phyloP scores from a whole-genome alignment of 1,140 invertebrate species.

The Neodiprion virginianus region DNA sequence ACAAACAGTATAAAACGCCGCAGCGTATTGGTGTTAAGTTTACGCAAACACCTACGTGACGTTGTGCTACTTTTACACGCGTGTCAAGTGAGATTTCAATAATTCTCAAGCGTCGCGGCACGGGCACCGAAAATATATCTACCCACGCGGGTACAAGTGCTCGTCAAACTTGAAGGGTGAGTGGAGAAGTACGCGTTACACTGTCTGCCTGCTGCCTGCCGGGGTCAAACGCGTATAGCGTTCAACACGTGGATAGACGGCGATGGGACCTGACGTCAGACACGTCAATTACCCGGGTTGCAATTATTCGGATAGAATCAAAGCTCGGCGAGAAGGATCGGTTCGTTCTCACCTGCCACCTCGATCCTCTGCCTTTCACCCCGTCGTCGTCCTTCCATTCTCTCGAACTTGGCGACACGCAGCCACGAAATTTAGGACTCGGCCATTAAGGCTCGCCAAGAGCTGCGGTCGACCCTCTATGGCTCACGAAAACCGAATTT shows the following conservation, averaged over 20 bases:
- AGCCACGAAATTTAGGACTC: too few relatives aligned
- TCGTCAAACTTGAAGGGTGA: neutral
- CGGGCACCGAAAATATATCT: neutral
- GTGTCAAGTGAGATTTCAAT: conserved; percentile 1
- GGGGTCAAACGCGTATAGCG: neutral
- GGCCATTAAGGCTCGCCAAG: too few relatives aligned
- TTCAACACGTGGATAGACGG: neutral
- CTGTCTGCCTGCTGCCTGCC: neutral
- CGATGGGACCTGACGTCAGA: neutral
- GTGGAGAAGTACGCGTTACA: neutral
- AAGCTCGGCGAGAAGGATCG: neutral
- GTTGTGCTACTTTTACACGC: neutral
- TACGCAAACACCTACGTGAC: too few relatives aligned
- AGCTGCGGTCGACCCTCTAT: too few relatives aligned
- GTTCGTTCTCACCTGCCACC: too few relatives aligned
- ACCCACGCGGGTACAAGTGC: neutral
- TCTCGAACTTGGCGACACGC: too few relatives aligned
- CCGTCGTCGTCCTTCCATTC: neutral
- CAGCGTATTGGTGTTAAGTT: too few relatives aligned
- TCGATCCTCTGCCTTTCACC: neutral
- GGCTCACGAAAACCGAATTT: too few relatives aligned
- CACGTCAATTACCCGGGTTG: neutral
- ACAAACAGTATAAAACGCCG: too few relatives aligned
- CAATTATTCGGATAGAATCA: neutral
- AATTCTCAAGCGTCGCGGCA: neutral